Percentiles rank a stretch among this genome's conserved stretches.
Conservation (phyloP, 2,888 invertebrate species). For the Caenorhabditis plicata region DNA sequence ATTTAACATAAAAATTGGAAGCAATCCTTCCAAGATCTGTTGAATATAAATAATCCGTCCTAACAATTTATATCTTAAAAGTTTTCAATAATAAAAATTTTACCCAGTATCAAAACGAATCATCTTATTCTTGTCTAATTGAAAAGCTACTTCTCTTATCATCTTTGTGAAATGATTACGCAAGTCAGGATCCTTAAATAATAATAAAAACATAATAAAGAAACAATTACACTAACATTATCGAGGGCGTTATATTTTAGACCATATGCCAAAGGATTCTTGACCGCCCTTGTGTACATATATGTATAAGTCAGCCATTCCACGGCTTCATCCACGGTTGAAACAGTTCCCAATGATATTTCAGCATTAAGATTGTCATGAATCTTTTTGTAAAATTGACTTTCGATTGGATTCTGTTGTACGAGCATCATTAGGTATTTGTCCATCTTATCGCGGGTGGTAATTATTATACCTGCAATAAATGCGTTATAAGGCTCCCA, state of each 20-base stretch:
- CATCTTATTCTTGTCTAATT: slow-evolving; percentile 89
- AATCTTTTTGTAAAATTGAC: slow-evolving; percentile 86
- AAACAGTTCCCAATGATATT: slow-evolving; percentile 78
- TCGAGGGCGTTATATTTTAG: slow-evolving; percentile 71
- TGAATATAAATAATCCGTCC: slow-evolving; percentile 59
- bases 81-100: slow-evolving; percentile 51
- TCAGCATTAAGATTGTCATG: slow-evolving; percentile 98
- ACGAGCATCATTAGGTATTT: slow-evolving; percentile 88
- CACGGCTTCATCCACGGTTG: slow-evolving; percentile 90
- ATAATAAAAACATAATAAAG: background rate
- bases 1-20: slow-evolving; percentile 94
- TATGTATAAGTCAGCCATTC: slow-evolving; percentile 98
- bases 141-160: slow-evolving; percentile 79
- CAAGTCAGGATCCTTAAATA: slow-evolving; percentile 75
- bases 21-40: slow-evolving; percentile 90
- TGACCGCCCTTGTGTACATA: slow-evolving; percentile 86
- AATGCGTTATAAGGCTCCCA: too few relatives aligned
- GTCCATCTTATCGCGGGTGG: slow-evolving; percentile 84
- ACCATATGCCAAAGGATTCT: slow-evolving; percentile 83
- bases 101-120: slow-evolving; percentile 79
- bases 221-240: slow-evolving; percentile 19
- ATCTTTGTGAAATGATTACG: slow-evolving; percentile 78
- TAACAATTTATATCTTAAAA: slow-evolving; percentile 20
- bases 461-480: slow-evolving; percentile 96
- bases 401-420: slow-evolving; percentile 96